Percentiles rank a stretch among this genome's conserved stretches.
Evolutionary conservation across 1,140 invertebrate species (phyloP).

Genomic region (Tribolium castaneum): DNA sequence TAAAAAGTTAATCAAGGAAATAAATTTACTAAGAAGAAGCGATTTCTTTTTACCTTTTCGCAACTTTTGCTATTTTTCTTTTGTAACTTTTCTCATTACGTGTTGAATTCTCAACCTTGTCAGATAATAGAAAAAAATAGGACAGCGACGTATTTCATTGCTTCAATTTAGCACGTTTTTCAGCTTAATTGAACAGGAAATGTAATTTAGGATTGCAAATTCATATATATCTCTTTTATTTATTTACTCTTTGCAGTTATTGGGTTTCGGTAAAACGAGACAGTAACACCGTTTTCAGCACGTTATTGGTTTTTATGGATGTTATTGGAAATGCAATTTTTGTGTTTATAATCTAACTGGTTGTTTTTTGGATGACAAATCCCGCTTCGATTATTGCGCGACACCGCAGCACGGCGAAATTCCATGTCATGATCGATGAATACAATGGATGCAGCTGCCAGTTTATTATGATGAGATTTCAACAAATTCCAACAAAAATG

Average conservation of each 20-base stretch:
- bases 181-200: conserved; percentile 28
- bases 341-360: conserved; percentile 13
- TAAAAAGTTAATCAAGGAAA: conserved; percentile 55
- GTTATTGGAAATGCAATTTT: conserved; percentile 28
- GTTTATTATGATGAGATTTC: not conserved
- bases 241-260: not conserved
- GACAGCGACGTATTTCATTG: conserved; percentile 34
- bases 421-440: not conserved
- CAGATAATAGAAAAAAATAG: conserved; percentile 42
- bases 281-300: conserved; percentile 1
- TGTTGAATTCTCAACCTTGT: conserved; percentile 39
- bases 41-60: conserved; percentile 53
- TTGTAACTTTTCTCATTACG: conserved; percentile 55
- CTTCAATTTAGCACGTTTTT: conserved; percentile 35
- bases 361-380: conserved; percentile 26
- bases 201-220: conserved; percentile 26
- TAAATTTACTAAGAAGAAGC: conserved; percentile 51
- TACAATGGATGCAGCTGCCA: not conserved
- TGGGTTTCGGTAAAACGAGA: not conserved
- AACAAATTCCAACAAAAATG: not conserved
- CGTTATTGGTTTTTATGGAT: conserved; percentile 23
- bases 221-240: not conserved
- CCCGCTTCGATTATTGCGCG: conserved; percentile 1
- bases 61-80: conserved; percentile 55
- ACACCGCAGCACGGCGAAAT: conserved; percentile 3